These are phyloP conservation scores for Uria lomvia DNA, from an alignment of 2,113 vertebrate species.

Conservation along the genomic window DNA sequence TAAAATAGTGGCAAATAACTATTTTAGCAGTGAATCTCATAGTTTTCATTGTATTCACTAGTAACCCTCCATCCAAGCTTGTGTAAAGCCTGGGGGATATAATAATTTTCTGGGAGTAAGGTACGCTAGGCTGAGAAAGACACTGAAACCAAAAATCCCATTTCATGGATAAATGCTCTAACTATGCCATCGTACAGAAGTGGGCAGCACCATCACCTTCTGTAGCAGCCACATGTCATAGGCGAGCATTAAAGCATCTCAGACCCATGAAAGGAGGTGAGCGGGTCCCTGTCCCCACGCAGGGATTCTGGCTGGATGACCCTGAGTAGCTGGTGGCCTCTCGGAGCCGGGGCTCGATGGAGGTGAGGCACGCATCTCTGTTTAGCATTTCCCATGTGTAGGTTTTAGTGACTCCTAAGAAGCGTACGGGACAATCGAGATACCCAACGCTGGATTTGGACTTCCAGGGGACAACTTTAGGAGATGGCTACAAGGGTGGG, in stretches of 20 bases:
- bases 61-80: not conserved
- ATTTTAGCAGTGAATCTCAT: not conserved
- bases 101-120: not conserved
- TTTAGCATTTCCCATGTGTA: not conserved
- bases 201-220: not conserved
- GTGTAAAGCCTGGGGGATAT: not conserved
- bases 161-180: not conserved
- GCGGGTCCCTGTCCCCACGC: not conserved
- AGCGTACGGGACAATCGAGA: not conserved
- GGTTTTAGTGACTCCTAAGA: not conserved
- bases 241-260: not conserved
- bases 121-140: not conserved
- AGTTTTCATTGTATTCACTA: not conserved
- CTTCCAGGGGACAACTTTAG: not conserved
- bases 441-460: not conserved
- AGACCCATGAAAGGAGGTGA: not conserved
- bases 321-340: not conserved
- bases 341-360: accelerated
- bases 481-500: not conserved
- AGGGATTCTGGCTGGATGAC: not conserved
- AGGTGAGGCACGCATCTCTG: not conserved
- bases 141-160: not conserved
- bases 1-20: not conserved
- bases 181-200: not conserved
- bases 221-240: not conserved